These are phyloP conservation scores for Thyatira batis DNA, from an alignment of 2,888 invertebrate species.

Conservation along the genomic window DNA sequence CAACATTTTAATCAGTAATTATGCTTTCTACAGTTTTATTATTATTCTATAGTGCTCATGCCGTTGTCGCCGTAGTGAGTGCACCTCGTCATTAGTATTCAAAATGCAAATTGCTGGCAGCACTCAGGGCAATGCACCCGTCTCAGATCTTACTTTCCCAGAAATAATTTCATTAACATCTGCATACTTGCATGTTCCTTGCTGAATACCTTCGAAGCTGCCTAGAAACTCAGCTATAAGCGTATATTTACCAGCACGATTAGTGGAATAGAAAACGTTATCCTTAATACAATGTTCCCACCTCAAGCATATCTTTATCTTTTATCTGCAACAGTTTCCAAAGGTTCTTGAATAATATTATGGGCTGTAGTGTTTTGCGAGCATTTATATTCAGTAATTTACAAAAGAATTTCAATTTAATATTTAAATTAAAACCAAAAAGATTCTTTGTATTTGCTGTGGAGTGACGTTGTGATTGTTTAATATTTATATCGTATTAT, in stretches of 20 bases:
- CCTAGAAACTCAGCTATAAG: conserved; percentile 40
- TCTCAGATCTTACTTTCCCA: conserved; percentile 75
- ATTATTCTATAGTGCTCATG: conserved; percentile 49
- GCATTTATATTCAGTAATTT: not conserved
- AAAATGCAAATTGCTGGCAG: conserved; percentile 75
- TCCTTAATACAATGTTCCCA: not conserved
- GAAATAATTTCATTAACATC: conserved; percentile 80
- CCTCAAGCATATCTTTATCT: not conserved
- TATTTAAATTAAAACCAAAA: conserved; percentile 32
- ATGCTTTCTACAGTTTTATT: conserved; percentile 55
- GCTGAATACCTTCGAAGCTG: conserved; percentile 59
- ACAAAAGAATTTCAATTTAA: conserved; percentile 15
- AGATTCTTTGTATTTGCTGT: conserved; percentile 18
- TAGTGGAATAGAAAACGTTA: not conserved
- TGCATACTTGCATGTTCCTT: conserved; percentile 62
- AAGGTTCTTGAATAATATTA: not conserved
- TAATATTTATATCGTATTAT: conserved; percentile 45
- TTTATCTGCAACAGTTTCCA: not conserved
- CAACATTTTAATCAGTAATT: conserved; percentile 54
- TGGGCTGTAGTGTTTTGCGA: not conserved
- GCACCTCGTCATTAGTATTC: conserved; percentile 73
- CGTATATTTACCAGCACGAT: conserved; percentile 14
- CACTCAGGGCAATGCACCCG: conserved; percentile 72
- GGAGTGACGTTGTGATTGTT: conserved; percentile 28
- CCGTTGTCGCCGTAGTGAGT: conserved; percentile 57